phyloP scores from a whole-genome alignment of 2,888 invertebrate genomes.

The Heliothis peltigera region DNA sequence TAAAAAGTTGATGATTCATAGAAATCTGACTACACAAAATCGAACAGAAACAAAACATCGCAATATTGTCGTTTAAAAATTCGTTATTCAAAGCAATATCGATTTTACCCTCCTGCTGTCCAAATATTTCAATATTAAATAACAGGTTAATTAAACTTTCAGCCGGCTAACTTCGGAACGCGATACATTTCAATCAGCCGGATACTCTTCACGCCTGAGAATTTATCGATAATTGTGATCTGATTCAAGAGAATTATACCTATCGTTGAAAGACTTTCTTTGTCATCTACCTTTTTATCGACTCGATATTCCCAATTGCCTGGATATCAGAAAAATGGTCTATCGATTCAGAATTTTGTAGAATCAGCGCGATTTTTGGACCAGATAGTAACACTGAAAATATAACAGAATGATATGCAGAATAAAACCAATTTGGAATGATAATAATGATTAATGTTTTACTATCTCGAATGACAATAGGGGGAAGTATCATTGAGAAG shows the following conservation, averaged over 20 bases:
- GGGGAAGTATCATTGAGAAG: slow-evolving; percentile 4
- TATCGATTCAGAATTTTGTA: too few relatives aligned
- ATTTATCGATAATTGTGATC: slow-evolving; percentile 44
- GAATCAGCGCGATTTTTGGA: too few relatives aligned
- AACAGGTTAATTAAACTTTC: slow-evolving; percentile 25
- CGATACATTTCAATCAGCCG: slow-evolving; percentile 43
- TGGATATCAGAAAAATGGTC: too few relatives aligned
- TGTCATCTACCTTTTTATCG: not conserved
- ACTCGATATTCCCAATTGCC: not conserved
- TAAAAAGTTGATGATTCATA: not conserved
- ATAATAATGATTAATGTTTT: slow-evolving; percentile 16
- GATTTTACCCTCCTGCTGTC: slow-evolving; percentile 1
- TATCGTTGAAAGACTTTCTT: not conserved
- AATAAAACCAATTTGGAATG: too few relatives aligned
- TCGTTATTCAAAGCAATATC: not conserved
- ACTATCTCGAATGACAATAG: slow-evolving; percentile 6
- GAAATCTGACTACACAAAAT: not conserved
- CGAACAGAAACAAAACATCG: not conserved
- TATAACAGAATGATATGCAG: too few relatives aligned
- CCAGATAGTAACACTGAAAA: too few relatives aligned
- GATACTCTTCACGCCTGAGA: slow-evolving; percentile 14
- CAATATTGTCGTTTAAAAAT: not conserved
- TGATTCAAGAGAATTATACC: slow-evolving; percentile 25
- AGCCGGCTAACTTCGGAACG: slow-evolving; percentile 7
- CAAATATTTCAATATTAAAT: slow-evolving; percentile 10